Evolutionary conservation across 1,140 invertebrate genomes (phyloP).

Genomic region (Thalassaphorura encarpata): DNA sequence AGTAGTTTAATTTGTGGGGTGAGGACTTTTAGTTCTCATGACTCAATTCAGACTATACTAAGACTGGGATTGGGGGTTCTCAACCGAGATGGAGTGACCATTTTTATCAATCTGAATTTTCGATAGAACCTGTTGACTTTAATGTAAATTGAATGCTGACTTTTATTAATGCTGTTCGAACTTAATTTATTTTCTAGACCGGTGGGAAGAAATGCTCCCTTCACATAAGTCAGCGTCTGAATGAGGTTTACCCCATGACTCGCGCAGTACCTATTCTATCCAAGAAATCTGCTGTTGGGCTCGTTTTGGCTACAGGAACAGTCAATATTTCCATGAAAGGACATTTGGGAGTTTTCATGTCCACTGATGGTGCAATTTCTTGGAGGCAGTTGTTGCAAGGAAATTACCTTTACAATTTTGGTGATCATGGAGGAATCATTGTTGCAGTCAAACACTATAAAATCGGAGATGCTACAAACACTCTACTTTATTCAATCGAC

Average conservation of each 20-base stretch:
- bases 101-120: background rate
- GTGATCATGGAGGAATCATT: constrained; percentile 79
- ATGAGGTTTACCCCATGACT: constrained; percentile 65
- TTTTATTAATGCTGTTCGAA: constrained; percentile 24
- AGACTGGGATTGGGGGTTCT: constrained; percentile 22
- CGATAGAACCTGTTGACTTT: background rate
- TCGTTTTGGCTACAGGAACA: constrained; percentile 75
- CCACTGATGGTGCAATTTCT: constrained; percentile 68
- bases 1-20: constrained; percentile 23
- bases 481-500: constrained; percentile 72
- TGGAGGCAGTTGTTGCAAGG: constrained; percentile 70
- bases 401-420: constrained; percentile 77
- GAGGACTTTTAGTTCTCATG: constrained; percentile 9
- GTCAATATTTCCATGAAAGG: constrained; percentile 66
- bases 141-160: background rate
- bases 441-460: constrained; percentile 74
- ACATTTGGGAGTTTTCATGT: constrained; percentile 68
- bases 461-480: constrained; percentile 56
- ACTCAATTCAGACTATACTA: constrained; percentile 28
- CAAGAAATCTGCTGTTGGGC: constrained; percentile 72
- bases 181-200: too few relatives aligned
- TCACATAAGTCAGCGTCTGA: constrained; percentile 76
- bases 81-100: background rate
- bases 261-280: constrained; percentile 71
- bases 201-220: constrained; percentile 60